These are phyloP conservation scores for Oreochromis tanganicae DNA, from an alignment of 2,113 vertebrate species.

Conservation along the genomic window DNA sequence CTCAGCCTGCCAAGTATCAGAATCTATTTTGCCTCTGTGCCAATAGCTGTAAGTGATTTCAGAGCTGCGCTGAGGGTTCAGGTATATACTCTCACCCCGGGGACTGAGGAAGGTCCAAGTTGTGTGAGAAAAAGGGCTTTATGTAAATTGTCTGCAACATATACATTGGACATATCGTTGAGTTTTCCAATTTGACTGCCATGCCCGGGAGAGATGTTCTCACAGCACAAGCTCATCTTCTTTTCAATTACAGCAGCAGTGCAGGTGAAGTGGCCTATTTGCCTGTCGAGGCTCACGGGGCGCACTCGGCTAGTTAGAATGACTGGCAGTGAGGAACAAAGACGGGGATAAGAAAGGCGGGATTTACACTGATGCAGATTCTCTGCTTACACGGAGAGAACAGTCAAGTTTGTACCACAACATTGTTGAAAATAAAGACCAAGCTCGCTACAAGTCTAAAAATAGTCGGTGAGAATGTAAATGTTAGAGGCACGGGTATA, in stretches of 20 bases:
- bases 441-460: neutral
- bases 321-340: conserved; percentile 1
- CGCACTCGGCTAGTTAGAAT: neutral
- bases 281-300: conserved; percentile 23
- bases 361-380: neutral
- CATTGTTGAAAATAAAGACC: neutral
- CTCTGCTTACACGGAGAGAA: neutral
- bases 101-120: neutral
- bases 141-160: conserved; percentile 3
- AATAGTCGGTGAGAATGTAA: neutral
- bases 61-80: neutral
- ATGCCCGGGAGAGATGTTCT: conserved; percentile 14
- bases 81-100: neutral
- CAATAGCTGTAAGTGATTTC: neutral
- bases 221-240: conserved; percentile 10
- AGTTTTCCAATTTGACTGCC: conserved; percentile 13
- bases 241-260: conserved; percentile 40
- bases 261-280: conserved; percentile 46
- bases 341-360: neutral
- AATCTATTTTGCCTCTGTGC: neutral
- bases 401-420: neutral
- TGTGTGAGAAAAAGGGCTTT: neutral
- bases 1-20: conserved; percentile 7
- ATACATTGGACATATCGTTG: conserved; percentile 2
- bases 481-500: neutral